phyloP scores from a whole-genome alignment of 2,888 invertebrate genomes.

The Protonemura montana region DNA sequence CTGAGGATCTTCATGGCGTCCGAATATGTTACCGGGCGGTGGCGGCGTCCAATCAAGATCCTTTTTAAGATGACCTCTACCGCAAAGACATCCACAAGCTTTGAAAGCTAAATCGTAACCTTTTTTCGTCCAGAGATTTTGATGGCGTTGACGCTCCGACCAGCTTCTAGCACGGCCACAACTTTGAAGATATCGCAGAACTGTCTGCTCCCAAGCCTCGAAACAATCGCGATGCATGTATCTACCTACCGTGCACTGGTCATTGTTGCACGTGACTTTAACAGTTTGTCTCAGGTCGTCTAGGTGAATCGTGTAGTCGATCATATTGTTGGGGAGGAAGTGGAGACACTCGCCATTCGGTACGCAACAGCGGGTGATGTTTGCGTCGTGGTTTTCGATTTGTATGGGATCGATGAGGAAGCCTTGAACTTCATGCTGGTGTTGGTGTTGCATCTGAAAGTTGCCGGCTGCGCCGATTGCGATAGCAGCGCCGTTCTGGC shows the following conservation, averaged over 20 bases:
- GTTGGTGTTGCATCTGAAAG: slow-evolving; percentile 15
- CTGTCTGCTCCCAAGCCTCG: slow-evolving; percentile 90
- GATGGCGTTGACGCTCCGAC: slow-evolving; percentile 93
- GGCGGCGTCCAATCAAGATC: slow-evolving; percentile 92
- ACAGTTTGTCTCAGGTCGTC: slow-evolving; percentile 82
- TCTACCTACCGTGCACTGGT: slow-evolving; percentile 84
- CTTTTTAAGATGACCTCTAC: slow-evolving; percentile 90
- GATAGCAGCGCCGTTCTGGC: slow-evolving; percentile 52
- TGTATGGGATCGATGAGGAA: slow-evolving; percentile 50
- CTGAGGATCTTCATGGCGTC: slow-evolving; percentile 63
- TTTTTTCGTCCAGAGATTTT: slow-evolving; percentile 97
- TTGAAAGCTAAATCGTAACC: slow-evolving; percentile 96
- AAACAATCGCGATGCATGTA: slow-evolving; percentile 98
- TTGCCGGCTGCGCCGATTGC: slow-evolving; percentile 43
- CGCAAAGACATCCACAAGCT: slow-evolving; percentile 93
- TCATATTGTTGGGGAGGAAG: slow-evolving; percentile 59
- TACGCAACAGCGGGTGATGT: slow-evolving; percentile 77
- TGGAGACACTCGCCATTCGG: slow-evolving; percentile 83
- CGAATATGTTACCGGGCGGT: slow-evolving; percentile 62
- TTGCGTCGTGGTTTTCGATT: slow-evolving; percentile 59
- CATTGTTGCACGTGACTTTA: slow-evolving; percentile 94
- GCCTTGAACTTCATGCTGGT: slow-evolving; percentile 47
- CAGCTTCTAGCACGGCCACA: slow-evolving; percentile 92
- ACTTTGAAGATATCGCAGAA: slow-evolving; percentile 86
- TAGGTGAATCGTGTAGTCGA: slow-evolving; percentile 65